Conservation (phyloP, 2,113 vertebrate species). For the Holacanthus passer region DNA sequence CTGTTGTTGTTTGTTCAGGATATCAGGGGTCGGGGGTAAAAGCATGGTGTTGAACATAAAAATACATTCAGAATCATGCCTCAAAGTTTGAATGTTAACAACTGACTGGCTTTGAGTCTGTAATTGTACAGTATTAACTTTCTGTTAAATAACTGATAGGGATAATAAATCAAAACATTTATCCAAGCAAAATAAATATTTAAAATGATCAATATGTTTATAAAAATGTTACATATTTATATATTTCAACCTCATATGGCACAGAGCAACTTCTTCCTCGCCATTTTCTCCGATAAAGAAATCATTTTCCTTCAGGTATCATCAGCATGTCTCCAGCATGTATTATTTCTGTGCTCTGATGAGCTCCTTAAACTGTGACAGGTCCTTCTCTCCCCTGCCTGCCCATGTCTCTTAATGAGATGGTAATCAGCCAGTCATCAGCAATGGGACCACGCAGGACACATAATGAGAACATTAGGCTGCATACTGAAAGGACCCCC, state of each 20-base stretch:
- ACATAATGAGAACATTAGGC: conserved; percentile 84
- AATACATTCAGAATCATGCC: not conserved
- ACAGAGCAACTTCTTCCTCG: conserved; percentile 25
- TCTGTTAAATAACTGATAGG: not conserved
- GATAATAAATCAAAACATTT: conserved; percentile 11
- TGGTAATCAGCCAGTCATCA: conserved; percentile 83
- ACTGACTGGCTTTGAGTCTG: not conserved
- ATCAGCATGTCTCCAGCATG: conserved; percentile 65
- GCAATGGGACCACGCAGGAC: conserved; percentile 73
- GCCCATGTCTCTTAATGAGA: conserved; percentile 80
- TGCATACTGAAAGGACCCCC: conserved; percentile 78
- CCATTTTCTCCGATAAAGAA: conserved; percentile 58
- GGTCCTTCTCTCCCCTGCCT: conserved; percentile 78
- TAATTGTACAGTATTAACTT: not conserved
- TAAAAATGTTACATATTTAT: not conserved
- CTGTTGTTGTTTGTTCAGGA: conserved; percentile 5
- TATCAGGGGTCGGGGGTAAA: not conserved
- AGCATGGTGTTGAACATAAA: not conserved
- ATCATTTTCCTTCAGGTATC: conserved; percentile 65
- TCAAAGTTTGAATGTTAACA: conserved; percentile 4
- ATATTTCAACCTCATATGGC: conserved; percentile 24
- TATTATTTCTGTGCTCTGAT: conserved; percentile 77
- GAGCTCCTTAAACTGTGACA: conserved; percentile 82
- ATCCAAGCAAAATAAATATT: conserved; percentile 11
- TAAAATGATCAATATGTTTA: conserved; percentile 3